Evolutionary conservation across 2,113 vertebrate genomes (phyloP), one percentile per base, ranked within the genome.

Genomic region (Onychostruthus taczanowskii): DNA sequence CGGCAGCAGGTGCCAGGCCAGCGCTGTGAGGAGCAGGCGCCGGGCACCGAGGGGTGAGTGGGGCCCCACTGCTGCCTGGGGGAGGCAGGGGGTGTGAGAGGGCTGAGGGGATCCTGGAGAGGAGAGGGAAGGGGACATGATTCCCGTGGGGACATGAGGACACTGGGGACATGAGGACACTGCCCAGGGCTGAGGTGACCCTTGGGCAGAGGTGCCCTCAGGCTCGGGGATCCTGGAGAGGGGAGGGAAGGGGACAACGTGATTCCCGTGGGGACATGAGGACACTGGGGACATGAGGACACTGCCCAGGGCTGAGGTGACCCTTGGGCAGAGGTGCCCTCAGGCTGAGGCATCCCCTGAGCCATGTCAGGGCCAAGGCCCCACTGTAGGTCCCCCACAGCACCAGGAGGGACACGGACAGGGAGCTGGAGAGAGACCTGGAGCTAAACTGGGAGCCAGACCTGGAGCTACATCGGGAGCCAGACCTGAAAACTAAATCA

Each of bases 1-100:
- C 85, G 26, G 43, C 17, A 67, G 80, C 68, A 13, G 41, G 26
- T 7, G 39, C 72, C 35, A 39, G n/a, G 50, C 13, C 20, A 1
- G 46, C 23, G 39, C 43, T 6, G 1, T 0, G 3, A 37, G 37
- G 46, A 30, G 20, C 46, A 7, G 28, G 24, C 14, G 0, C 46
- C 5, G 0, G 16, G n/a, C 30, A 7, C 7, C 0, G 22, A 59
- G 31, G 11, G 69, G 96, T 96, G 74, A 89, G 87, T 55, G 84
- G 4, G 58, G 10, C 23, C 22, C 14, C 13, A 23, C 14, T 23
- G 49, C 24, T n/a, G 33, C 20, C 39, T n/a, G 33, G 8, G 33
- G 35, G 10, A 10, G 7, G 8, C 8, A 23, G n/a, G 28, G 13
- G 3, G 39, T 6, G 37, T 28, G 10, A 43, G 5, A 22, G 31